Evolutionary conservation across 1,140 invertebrate genomes (phyloP).

Genomic region (Zaprionus africanus): DNA sequence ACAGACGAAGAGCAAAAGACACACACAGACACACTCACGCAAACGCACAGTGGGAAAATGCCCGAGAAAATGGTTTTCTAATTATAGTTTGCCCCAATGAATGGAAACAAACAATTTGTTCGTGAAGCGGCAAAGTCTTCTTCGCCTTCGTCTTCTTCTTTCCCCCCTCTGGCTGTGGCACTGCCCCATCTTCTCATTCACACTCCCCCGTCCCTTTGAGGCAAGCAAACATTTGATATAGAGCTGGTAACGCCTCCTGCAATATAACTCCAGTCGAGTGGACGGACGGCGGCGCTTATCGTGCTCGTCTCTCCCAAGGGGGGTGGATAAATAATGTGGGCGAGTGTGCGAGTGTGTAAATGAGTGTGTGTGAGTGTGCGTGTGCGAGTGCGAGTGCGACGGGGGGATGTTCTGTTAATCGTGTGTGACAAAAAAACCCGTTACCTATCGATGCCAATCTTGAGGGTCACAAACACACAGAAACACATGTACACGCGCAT

Average conservation of each 20-base stretch:
- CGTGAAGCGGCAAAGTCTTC: slow-evolving; percentile 4
- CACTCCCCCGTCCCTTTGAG: neutral
- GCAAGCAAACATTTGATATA: slow-evolving; percentile 16
- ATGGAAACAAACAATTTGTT: slow-evolving; percentile 46
- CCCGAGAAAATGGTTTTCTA: slow-evolving; percentile 48
- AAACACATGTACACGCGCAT: neutral
- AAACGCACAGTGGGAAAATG: slow-evolving; percentile 35
- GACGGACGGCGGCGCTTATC: neutral
- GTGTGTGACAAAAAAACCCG: slow-evolving; percentile 31
- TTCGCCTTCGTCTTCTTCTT: neutral
- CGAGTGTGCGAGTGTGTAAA: neutral
- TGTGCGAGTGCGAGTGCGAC: neutral
- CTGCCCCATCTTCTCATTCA: neutral
- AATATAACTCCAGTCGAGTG: slow-evolving; percentile 17
- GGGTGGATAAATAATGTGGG: slow-evolving; percentile 21
- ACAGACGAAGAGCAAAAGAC: neutral
- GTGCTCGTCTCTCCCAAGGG: slow-evolving; percentile 2
- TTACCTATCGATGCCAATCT: slow-evolving; percentile 38
- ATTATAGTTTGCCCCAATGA: slow-evolving; percentile 55
- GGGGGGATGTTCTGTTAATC: slow-evolving; percentile 20
- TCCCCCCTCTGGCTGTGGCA: neutral
- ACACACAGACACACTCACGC: neutral
- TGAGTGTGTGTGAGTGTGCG: neutral
- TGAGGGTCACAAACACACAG: neutral
- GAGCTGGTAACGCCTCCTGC: slow-evolving; percentile 4